A percentile compares a stretch with the other conserved stretches of the same genome.
These are phyloP conservation scores for Catostylus mosaicus DNA, from an alignment of 30 jellyfish, hydroid and myxozoan genomes.

Conservation along the genomic window DNA sequence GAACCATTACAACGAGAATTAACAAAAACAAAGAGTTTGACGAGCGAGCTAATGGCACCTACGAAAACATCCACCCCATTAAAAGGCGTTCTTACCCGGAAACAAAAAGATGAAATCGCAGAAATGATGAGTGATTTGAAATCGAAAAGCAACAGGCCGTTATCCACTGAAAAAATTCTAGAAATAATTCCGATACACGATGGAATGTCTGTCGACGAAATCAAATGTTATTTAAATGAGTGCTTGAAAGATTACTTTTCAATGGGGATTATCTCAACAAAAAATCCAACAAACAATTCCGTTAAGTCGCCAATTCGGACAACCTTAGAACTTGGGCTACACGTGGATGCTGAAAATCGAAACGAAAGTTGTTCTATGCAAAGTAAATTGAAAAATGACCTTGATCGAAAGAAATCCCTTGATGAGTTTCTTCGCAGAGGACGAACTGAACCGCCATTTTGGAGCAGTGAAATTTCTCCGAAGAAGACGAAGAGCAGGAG, in stretches of 20 bases:
- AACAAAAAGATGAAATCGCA: conserved; percentile 25
- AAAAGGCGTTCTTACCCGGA: conserved; percentile 1
- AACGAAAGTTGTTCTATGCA: background rate
- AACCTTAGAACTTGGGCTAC: background rate
- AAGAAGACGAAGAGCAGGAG: background rate
- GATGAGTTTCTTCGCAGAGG: conserved; percentile 34
- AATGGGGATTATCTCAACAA: conserved; percentile 48
- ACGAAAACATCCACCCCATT: background rate
- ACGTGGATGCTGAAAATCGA: background rate
- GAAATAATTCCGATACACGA: conserved; percentile 49
- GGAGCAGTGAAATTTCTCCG: conserved; percentile 37
- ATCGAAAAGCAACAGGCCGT: conserved; percentile 36
- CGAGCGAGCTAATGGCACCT: background rate
- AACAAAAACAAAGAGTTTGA: too few species aligned
- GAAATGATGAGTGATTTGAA: conserved; percentile 25
- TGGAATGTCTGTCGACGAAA: conserved; percentile 32
- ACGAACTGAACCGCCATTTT: conserved; percentile 33
- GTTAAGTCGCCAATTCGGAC: conserved; percentile 12
- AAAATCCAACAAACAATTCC: background rate
- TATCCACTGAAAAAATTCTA: conserved; percentile 41
- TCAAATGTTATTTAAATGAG: conserved; percentile 43
- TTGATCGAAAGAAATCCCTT: conserved; percentile 11
- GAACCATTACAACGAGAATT: too few species aligned
- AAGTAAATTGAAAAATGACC: background rate
- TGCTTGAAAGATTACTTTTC: conserved; percentile 53